phyloP scores from a whole-genome alignment of 2,888 invertebrate species.

The Platycheirus albimanus region DNA sequence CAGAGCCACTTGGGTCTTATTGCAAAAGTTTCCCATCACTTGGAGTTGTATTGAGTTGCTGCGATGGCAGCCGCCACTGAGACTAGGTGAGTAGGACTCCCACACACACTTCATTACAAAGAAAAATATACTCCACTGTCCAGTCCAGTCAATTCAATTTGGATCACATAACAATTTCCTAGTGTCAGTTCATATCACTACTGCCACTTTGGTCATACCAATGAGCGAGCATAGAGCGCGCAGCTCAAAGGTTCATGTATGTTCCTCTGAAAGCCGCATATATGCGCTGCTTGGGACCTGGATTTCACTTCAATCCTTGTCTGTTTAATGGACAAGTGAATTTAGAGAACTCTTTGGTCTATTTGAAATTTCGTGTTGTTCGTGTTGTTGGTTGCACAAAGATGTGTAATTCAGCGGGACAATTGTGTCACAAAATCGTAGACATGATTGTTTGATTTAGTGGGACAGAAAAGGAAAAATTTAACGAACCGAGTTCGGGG shows the following conservation, averaged over 20 bases:
- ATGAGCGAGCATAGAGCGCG: constrained; percentile 1
- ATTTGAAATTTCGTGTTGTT: constrained; percentile 27
- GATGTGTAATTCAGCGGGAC: constrained; percentile 36
- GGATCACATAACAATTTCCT: constrained; percentile 69
- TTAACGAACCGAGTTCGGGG: constrained; percentile 41
- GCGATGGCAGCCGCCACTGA: background rate
- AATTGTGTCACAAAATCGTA: constrained; percentile 36
- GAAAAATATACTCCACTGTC: constrained; percentile 30
- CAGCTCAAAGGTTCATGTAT: constrained; percentile 1
- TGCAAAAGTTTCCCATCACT: constrained; percentile 50
- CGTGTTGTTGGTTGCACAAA: constrained; percentile 11
- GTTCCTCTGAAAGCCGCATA: too few relatives aligned
- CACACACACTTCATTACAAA: constrained; percentile 44
- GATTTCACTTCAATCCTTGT: constrained; percentile 46
- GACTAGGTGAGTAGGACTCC: constrained; percentile 56
- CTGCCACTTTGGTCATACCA: constrained; percentile 10
- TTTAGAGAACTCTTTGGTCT: constrained; percentile 37
- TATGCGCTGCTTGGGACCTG: too few relatives aligned
- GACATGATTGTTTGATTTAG: constrained; percentile 41
- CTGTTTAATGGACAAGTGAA: constrained; percentile 45
- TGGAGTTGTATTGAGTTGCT: too few relatives aligned
- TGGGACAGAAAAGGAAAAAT: constrained; percentile 24
- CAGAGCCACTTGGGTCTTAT: constrained; percentile 7
- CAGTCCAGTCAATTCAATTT: constrained; percentile 60
- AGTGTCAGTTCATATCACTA: constrained; percentile 51